These are phyloP conservation scores for Numenius phaeopus DNA, from an alignment of 2,797 vertebrate species.

Conservation along the genomic window DNA sequence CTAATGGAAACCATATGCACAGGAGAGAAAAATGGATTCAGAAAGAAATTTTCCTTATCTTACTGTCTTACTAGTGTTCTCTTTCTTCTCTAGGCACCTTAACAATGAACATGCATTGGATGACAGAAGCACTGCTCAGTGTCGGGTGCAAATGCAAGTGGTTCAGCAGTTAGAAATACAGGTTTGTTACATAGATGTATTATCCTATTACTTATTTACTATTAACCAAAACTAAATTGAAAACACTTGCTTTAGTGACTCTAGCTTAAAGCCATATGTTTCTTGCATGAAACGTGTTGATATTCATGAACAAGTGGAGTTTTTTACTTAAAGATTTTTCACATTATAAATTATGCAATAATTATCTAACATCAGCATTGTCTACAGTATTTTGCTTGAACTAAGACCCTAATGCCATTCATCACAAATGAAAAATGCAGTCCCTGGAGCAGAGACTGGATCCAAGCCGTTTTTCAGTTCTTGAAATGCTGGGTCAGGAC, in stretches of 20 bases:
- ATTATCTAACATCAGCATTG: slow-evolving; percentile 40
- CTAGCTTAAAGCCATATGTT: slow-evolving; percentile 7
- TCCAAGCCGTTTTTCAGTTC: neutral
- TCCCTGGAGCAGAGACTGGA: slow-evolving; percentile 1
- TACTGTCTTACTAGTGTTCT: slow-evolving; percentile 28
- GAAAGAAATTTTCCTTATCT: neutral
- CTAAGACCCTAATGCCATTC: slow-evolving; percentile 28
- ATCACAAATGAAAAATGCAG: neutral
- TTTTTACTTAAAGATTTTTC: slow-evolving; percentile 12
- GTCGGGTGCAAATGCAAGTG: slow-evolving; percentile 98
- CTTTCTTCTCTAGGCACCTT: slow-evolving; percentile 90
- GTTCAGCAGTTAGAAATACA: slow-evolving; percentile 99
- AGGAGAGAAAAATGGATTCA: neutral
- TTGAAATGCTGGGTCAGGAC: slow-evolving; percentile 12
- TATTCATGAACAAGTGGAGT: neutral
- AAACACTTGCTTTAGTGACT: slow-evolving; percentile 12
- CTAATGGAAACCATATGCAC: neutral
- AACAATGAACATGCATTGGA: slow-evolving; percentile 98
- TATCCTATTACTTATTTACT: neutral
- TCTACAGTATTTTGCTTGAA: slow-evolving; percentile 47
- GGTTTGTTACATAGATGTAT: slow-evolving; percentile 79
- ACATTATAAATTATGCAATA: slow-evolving; percentile 49
- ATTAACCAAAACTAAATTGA: neutral
- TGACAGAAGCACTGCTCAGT: slow-evolving; percentile 98
- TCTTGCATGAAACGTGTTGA: slow-evolving; percentile 5